Evolutionary conservation across 2,888 invertebrate genomes (phyloP).

Genomic region (Pheosia tremula): DNA sequence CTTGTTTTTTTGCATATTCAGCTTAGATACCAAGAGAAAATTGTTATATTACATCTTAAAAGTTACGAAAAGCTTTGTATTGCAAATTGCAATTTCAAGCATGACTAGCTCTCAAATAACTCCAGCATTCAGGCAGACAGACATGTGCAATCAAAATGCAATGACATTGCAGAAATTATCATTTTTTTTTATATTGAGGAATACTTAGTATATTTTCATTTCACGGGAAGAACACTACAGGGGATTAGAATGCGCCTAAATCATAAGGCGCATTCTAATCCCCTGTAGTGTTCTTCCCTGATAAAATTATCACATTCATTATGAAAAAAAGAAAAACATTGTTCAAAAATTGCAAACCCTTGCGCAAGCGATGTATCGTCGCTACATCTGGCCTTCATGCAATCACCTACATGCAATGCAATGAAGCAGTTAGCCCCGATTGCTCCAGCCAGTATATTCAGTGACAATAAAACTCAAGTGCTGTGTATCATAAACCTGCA

Average conservation of each 20-base stretch:
- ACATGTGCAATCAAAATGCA: neutral
- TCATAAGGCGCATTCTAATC: too few species aligned
- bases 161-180: neutral
- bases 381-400: neutral
- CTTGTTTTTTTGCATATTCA: neutral
- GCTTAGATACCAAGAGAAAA: neutral
- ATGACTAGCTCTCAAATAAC: conserved; percentile 5
- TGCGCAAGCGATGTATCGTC: neutral
- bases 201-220: too few species aligned
- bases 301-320: too few species aligned
- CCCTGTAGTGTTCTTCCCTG: too few species aligned
- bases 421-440: conserved; percentile 3
- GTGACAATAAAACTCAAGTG: neutral
- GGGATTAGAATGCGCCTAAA: too few species aligned
- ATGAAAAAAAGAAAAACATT: too few species aligned
- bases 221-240: too few species aligned
- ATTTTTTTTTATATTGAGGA: too few species aligned
- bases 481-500: neutral
- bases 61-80: conserved; percentile 5
- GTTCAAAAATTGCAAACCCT: neutral
- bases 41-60: neutral
- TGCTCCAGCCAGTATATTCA: neutral
- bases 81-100: conserved; percentile 7
- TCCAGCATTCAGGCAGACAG: neutral
- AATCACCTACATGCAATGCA: neutral